Evolutionary conservation across 2,888 invertebrate genomes (phyloP).

Genomic region (Monopis laevigella): DNA sequence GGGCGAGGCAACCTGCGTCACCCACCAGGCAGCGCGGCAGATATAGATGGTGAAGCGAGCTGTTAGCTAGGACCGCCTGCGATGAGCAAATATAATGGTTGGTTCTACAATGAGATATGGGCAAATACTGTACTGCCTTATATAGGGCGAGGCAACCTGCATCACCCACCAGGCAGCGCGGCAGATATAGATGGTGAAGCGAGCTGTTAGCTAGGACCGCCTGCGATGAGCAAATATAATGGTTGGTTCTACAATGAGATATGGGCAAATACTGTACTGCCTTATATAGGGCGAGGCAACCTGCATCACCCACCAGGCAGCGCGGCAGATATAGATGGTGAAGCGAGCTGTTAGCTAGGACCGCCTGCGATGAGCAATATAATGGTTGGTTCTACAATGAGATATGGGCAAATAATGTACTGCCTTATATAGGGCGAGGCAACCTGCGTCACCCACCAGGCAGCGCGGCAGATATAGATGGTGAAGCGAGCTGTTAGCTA

Average conservation of each 20-base stretch:
- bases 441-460: constrained; percentile 76
- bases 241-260: too few species aligned
- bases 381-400: too few species aligned
- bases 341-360: constrained; percentile 71
- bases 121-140: constrained; percentile 71
- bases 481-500: constrained; percentile 71
- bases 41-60: constrained; percentile 72
- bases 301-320: constrained; percentile 75
- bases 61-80: constrained; percentile 70
- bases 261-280: constrained; percentile 73
- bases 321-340: constrained; percentile 74
- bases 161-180: constrained; percentile 75
- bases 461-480: constrained; percentile 75
- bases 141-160: constrained; percentile 77
- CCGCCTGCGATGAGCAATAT: too few species aligned
- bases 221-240: constrained; percentile 28
- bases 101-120: too few species aligned
- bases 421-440: constrained; percentile 74
- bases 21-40: constrained; percentile 74
- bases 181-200: constrained; percentile 73
- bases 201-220: constrained; percentile 70
- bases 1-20: constrained; percentile 75
- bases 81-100: background rate
- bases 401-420: constrained; percentile 73
- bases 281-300: constrained; percentile 75